phyloP scores from a whole-genome alignment of 2,797 vertebrate species.

The Heteromormyrus szaboi region DNA sequence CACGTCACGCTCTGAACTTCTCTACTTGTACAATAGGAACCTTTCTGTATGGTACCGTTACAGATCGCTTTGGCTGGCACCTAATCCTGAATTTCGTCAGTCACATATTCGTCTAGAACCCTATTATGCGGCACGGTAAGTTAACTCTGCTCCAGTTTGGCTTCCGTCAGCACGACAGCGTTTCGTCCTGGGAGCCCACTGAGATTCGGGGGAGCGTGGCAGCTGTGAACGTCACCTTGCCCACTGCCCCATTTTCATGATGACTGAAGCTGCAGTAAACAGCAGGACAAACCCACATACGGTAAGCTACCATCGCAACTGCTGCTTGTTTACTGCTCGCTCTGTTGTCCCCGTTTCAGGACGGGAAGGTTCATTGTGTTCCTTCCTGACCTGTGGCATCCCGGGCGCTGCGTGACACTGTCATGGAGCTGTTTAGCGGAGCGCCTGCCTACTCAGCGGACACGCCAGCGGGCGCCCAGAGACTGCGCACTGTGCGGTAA shows the following conservation, averaged over 20 bases:
- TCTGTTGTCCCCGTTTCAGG: conserved; percentile 48
- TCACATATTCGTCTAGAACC: background rate
- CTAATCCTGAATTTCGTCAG: background rate
- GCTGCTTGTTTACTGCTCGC: conserved; percentile 56
- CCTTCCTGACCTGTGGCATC: conserved; percentile 39
- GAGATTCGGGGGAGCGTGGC: background rate
- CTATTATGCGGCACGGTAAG: background rate
- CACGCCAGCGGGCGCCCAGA: background rate
- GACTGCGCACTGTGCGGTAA: background rate
- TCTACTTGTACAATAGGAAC: background rate
- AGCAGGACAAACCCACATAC: background rate
- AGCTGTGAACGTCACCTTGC: background rate
- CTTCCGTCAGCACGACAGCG: background rate
- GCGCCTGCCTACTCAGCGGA: background rate
- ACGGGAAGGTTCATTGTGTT: conserved; percentile 49
- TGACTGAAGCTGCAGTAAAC: background rate
- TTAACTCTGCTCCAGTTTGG: background rate
- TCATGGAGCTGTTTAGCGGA: background rate
- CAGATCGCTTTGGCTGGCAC: background rate
- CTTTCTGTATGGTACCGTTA: background rate
- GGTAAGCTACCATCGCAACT: background rate
- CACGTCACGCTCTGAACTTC: background rate
- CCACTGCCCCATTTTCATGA: background rate
- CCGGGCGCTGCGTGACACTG: background rate
- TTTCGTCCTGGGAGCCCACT: background rate